Base-by-base conservation (phyloP, 2,113 vertebrate species). In the Andinoacara biseriatus region DNA sequence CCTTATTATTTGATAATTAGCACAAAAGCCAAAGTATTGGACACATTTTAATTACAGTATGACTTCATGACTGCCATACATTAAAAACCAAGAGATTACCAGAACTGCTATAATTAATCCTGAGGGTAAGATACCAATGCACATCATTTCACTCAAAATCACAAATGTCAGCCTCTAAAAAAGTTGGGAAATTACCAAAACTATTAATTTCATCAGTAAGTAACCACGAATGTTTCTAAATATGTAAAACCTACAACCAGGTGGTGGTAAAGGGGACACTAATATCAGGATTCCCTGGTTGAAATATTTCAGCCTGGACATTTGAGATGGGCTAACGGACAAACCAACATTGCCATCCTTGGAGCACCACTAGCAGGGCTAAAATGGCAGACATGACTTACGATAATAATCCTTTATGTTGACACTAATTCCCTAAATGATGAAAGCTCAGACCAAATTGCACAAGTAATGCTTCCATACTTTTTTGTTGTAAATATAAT, bases 401-500 rank as follows among this genome's bases (percentile, higher is more conserved):
- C 43, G 52, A 72, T 31, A 72, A 52, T 6, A 52, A 72, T 72
- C 65, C 3, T 52, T 72, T 46, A 72, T 18, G 3, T 20, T 72
- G 65, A 72, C 65, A 72, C 24, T 72, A 72, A 72, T 78, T 57
- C n/a, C 67, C 20, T 74, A 40, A 87, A 84, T 58, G 22, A 67
- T 62, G 20, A 76, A 81, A 38, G 35, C 63, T 40, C 3, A 22
- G 29, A 20, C 24, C 65, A 29, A 49, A 52, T 29, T 69, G 65
- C 10, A 24, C 5, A 69, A 69, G 40, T 49, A 49, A 49, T 69
- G 0, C 29, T 69, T 20, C 65, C 65, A 69, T 69, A 69, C 24
- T 49, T 56, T 85, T 74, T 63, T 57, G 18, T 49, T 77, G 61
- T 80, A 65, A 76, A 78, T 84, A 58, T 17, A 76, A 87, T 83